Base-by-base conservation (phyloP, 2,888 invertebrate genomes). In the Agrilus biguttatus region DNA sequence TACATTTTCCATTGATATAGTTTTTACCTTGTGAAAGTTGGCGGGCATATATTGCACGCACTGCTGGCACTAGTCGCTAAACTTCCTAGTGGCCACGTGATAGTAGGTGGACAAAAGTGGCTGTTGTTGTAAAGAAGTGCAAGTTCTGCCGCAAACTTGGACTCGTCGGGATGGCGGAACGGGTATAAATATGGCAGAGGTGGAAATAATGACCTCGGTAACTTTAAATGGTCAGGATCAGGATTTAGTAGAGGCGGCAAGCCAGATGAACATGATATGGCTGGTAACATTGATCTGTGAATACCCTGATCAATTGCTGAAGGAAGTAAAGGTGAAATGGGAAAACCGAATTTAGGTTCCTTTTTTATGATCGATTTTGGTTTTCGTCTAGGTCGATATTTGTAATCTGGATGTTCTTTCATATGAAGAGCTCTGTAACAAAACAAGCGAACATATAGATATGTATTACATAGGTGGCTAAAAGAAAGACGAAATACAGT, bases 321-420 rank as follows among this genome's bases (percentile, higher is more conserved):
- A 0, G 77, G 73, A 63, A 80, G 69, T 12, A 80, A 66, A 0
- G 77, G 77, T 44, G 75, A 73, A 56, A 82, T 73, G 5, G 77
- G 74, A 62, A 80, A 82, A 5, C 78, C 78, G 58, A 78, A 82
- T 58, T 83, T 83, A 19, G 79, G 77, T 54, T 84, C 84, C 54
- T 84, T 84, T 63, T 88, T 88, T 49, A 85, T 75, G 12, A 87
- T 70, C 0, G 87, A 83, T 63, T 89, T 89, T 5, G 89, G 89
- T 66, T 90, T 89, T 57, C 89, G 72, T 42, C 89, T 73, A 10
- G 89, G 89, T 37, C 89, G 75, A 70, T 89, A 90, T 68, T 90
- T 90, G 74, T 90, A 90, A 69, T 90, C 89, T 6, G 89, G 90
- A 58, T 89, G 89, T 61, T 90, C 89, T 68, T 88, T 89, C 89